phyloP scores from a whole-genome alignment of 37 sponge, comb jelly and placozoan species.

The Aplysina aerophoba region DNA sequence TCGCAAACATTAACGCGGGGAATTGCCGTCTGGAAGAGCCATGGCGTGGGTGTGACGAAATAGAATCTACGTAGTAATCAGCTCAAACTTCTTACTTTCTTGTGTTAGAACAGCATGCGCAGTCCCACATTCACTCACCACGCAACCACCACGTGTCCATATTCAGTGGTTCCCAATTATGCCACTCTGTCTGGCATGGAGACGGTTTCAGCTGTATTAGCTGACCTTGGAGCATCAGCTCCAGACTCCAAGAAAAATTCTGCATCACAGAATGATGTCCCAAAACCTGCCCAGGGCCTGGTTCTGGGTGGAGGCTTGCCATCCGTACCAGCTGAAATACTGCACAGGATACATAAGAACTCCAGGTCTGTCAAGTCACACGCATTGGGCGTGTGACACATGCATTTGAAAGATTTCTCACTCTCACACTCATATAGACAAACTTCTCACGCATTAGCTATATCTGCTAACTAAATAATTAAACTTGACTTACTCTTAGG shows the following conservation, averaged over 20 bases:
- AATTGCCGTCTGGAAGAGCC: no score
- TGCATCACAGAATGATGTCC: no score
- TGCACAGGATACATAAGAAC: not conserved
- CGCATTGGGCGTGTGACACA: constrained; percentile 36
- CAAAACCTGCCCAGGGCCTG: not conserved
- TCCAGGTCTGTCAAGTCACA: not conserved
- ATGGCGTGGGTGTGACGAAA: no score
- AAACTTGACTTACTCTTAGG: no score
- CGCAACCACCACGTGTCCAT: no score
- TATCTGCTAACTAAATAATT: no score
- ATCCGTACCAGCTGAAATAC: not conserved
- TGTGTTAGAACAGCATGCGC: no score
- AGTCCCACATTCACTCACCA: no score
- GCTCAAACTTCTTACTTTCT: no score
- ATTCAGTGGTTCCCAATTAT: not conserved
- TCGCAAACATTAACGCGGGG: no score
- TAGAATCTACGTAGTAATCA: no score
- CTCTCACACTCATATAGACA: constrained; percentile 24
- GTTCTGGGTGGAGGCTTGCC: not conserved
- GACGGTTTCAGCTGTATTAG: not conserved
- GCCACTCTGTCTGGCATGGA: constrained; percentile 1
- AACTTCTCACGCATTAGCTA: constrained; percentile 12
- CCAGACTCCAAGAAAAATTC: no score
- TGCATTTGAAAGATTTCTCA: constrained; percentile 1
- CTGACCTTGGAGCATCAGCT: not conserved